Base-by-base conservation (phyloP, 2,888 invertebrate species). In the Callyntrura sp. region DNA sequence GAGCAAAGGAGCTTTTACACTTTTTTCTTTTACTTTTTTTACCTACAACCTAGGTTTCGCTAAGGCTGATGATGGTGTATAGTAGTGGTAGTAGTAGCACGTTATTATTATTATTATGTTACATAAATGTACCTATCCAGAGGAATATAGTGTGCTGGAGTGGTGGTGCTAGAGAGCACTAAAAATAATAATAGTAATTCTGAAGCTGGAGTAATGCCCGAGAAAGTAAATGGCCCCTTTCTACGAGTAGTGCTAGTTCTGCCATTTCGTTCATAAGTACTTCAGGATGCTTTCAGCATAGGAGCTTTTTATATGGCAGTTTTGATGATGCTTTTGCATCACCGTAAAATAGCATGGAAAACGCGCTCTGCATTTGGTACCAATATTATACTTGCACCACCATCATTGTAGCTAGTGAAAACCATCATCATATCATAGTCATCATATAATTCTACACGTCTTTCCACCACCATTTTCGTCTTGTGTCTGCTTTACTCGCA, bases 301-400 rank as follows among this genome's bases (percentile, higher is more conserved):
- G 90, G 28, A 85, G 85, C 81, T 85, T 90, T 89, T 90, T 90
- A 90, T 90, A 90, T 85, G 90, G 90, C 81, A 90, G 85, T 90
- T 90, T 90, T 90, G 90, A 90, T 90, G 90, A 90, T 90, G 90
- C 90, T 90, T 90, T 90, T 85, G 90, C 90, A 90, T 90, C 90
- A 85, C 90, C 90, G 90, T 90, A 90, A 90, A 90, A 90, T 90
- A 90, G 90, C 90, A 85, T 85, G 90, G 85, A 85, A 90, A 90
- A 90, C 85, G 90, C 90, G 90, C 85, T 90, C 90, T 48, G 85
- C 85, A 90, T 85, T 90, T 90, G 90, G 81, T 90, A 73, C 90
- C 90, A 90, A 85, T 88, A 88, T 88, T 88, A 90, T 87, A 87
- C 90, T 87, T 90, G 81, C 88, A 81, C 90, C 86, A 90, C 90